phyloP scores from a whole-genome alignment of 2,113 vertebrate genomes.

The Ammodytes marinus region DNA sequence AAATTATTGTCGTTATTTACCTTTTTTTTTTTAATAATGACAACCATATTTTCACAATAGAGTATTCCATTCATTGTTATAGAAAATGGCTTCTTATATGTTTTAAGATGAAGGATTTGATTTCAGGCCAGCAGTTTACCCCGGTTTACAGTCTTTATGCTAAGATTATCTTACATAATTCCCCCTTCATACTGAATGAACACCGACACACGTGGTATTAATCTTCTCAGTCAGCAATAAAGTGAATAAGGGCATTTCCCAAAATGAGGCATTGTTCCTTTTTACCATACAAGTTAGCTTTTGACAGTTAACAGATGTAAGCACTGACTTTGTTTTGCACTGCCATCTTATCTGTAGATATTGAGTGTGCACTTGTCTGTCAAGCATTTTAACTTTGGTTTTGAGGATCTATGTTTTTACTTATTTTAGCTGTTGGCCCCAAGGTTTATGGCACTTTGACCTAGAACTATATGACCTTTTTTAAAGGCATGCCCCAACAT shows the following conservation, averaged over 20 bases:
- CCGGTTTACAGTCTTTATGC: background rate
- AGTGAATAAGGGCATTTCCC: background rate
- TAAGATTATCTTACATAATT: background rate
- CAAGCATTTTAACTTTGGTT: conserved; percentile 14
- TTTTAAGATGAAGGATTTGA: background rate
- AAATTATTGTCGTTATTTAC: background rate
- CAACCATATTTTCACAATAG: background rate
- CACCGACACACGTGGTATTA: background rate
- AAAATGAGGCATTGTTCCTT: background rate
- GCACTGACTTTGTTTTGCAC: background rate
- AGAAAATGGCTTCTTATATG: background rate
- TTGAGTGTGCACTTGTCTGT: background rate
- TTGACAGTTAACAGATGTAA: background rate
- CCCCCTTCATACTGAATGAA: no score
- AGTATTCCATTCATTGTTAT: background rate
- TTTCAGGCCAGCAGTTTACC: background rate
- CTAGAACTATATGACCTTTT: conserved; percentile 20
- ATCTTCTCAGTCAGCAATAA: background rate
- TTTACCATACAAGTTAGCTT: background rate
- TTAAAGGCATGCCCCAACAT: conserved; percentile 4
- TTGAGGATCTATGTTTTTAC: conserved; percentile 5
- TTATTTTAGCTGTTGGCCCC: conserved; percentile 1
- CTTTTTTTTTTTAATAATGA: background rate
- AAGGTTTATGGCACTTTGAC: background rate
- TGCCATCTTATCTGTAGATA: background rate